Evolutionary conservation across 2,113 vertebrate species (phyloP), one percentile per base, ranked within the genome.

Genomic region (Corydoras sp.): DNA sequence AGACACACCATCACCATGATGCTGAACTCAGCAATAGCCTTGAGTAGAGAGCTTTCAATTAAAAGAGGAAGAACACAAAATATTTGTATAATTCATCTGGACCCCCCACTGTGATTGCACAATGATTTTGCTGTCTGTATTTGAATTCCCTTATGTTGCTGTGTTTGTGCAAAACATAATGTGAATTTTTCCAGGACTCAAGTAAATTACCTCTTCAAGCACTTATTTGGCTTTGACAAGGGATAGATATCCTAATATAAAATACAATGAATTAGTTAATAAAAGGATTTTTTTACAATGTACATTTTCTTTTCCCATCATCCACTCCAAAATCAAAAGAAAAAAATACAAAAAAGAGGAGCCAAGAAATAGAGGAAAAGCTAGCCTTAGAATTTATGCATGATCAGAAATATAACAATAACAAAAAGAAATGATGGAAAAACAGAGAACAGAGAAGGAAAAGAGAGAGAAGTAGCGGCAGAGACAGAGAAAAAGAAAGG

Each of bases 231-330:
- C 81, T 87, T 87, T 83, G 78, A 81, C 83, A 74, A 81, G 64
- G 58, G 67, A 63, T 73, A 82, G 13, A 53, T 12, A 71, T 85
- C 81, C 87, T 89, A 86, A 89, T 89, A 88, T 89, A 83, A 81
- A 86, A 89, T 85, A 88, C 86, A 87, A 89, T 89, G 85, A 91
- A 90, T 89, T 88, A 88, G 87, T 89, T 88, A 89, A 89, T 90
- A 88, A 89, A 89, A 90, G 87, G 74, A 82, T 50, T 55, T 74
- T 81, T 80, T 73, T 68, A 77, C 77, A 82, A 79, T 84, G 80
- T 76, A 83, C 66, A 80, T 84, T 81, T 81, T 78, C 50, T 50
- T 50, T 64, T 68, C 72, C 86, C 85, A 81, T 85, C 79, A 85
- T 81, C 74, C 78, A 73, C 77, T 74, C 75, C 68, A 79, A 83